Evolutionary conservation across 2,797 vertebrate species (phyloP).

Genomic region (Eulemur coronatus): DNA sequence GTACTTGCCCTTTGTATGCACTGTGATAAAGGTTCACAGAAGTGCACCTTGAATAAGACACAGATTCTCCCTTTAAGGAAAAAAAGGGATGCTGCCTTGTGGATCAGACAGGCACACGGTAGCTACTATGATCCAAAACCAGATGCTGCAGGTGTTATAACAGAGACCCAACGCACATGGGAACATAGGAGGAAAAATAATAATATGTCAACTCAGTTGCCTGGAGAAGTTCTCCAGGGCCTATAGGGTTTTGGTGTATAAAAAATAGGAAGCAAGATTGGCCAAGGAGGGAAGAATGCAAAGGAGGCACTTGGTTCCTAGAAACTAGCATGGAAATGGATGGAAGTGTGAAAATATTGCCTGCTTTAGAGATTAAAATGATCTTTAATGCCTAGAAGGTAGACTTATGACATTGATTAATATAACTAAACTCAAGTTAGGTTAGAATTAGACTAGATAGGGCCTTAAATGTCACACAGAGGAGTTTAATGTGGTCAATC

Average conservation of each 20-base stretch:
- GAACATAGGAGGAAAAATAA: neutral
- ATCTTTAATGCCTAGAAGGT: neutral
- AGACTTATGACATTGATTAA: neutral
- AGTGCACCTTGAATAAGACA: neutral
- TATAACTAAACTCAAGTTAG: neutral
- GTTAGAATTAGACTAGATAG: no score
- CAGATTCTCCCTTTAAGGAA: neutral
- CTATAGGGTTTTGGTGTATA: neutral
- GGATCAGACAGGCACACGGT: no score
- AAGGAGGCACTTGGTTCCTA: fast-evolving
- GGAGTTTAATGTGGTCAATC: neutral
- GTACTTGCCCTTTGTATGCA: neutral
- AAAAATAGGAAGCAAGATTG: neutral
- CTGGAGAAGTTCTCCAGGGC: neutral
- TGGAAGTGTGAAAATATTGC: neutral
- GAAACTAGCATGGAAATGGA: neutral
- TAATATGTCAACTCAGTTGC: fast-evolving
- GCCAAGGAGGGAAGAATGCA: neutral
- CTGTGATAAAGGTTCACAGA: neutral
- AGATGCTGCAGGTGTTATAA: no score
- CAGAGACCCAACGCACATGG: neutral
- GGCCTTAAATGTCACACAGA: neutral
- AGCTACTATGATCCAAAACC: neutral
- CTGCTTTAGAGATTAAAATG: neutral
- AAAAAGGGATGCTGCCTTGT: neutral